Evolutionary conservation across 2,888 invertebrate species (phyloP).

Genomic region (Drosophila tanythrix): DNA sequence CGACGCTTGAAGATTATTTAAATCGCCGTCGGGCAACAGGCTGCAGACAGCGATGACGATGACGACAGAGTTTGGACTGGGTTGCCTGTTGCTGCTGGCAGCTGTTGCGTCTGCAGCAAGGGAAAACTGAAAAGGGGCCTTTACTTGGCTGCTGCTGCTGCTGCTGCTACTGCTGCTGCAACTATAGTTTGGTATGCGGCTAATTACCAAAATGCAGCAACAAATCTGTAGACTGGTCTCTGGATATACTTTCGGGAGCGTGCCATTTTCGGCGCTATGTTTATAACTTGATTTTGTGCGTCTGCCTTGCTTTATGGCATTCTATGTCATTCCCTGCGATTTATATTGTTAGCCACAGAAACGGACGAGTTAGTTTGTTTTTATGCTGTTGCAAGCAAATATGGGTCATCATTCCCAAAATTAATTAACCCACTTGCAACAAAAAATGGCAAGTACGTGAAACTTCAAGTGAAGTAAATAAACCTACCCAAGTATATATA

Average conservation of each 20-base stretch:
- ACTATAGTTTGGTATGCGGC: constrained; percentile 32
- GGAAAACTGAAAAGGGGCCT: background rate
- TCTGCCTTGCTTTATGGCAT: constrained; percentile 13
- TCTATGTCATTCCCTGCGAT: constrained; percentile 19
- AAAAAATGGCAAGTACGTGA: background rate
- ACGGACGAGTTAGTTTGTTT: constrained; percentile 42
- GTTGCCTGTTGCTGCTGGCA: constrained; percentile 29
- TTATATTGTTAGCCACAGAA: constrained; percentile 27
- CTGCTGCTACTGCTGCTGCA: constrained; percentile 13
- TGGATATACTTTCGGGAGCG: background rate
- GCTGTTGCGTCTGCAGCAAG: constrained; percentile 42
- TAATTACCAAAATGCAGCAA: constrained; percentile 59
- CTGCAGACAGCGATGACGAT: constrained; percentile 18
- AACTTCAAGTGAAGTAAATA: constrained; percentile 4
- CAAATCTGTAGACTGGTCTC: constrained; percentile 15
- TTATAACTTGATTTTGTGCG: constrained; percentile 52
- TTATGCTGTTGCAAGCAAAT: constrained; percentile 22
- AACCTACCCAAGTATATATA: background rate
- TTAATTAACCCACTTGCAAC: constrained; percentile 41
- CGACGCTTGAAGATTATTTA: constrained; percentile 67
- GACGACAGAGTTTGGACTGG: background rate
- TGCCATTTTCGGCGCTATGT: constrained; percentile 49
- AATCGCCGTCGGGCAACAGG: constrained; percentile 42
- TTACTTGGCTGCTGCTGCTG: constrained; percentile 12
- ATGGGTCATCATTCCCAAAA: constrained; percentile 22